These are phyloP conservation scores for Zophobas atratus DNA, from an alignment of 1,140 invertebrate species.

Conservation along the genomic window DNA sequence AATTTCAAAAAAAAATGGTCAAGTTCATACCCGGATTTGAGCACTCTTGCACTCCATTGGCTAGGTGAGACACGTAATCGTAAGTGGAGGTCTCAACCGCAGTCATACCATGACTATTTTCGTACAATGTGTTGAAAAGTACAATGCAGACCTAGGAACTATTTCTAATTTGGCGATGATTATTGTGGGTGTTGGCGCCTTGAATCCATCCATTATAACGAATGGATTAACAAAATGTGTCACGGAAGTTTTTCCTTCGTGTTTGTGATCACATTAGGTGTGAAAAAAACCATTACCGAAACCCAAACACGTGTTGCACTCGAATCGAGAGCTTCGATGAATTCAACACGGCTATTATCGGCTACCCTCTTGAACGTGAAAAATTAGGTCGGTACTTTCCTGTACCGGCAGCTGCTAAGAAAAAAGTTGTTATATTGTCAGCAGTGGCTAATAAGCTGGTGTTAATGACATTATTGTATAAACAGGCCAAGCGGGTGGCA, in stretches of 20 bases:
- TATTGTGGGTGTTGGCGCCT: constrained; percentile 9
- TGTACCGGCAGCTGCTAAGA: background rate
- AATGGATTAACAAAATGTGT: background rate
- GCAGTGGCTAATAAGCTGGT: background rate
- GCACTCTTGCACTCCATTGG: too few species aligned
- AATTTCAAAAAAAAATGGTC: too few species aligned
- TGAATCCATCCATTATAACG: background rate
- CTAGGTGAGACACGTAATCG: background rate
- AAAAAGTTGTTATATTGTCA: background rate
- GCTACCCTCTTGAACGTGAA: background rate
- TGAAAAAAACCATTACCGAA: constrained; percentile 1
- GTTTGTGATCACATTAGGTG: background rate
- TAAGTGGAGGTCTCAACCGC: background rate
- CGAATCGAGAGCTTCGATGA: background rate
- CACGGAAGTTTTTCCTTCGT: background rate
- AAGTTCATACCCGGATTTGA: too few species aligned
- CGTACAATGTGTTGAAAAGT: constrained; percentile 1
- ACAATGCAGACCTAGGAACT: constrained; percentile 1
- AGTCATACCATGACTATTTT: background rate
- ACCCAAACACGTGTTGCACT: constrained; percentile 17
- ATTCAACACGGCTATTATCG: constrained; percentile 7
- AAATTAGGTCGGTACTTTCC: background rate
- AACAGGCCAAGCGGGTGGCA: background rate
- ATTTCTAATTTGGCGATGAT: constrained; percentile 9
- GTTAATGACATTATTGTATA: constrained; percentile 1